Base-by-base conservation (phyloP, 2,888 invertebrate genomes). In the Volucella inanis region DNA sequence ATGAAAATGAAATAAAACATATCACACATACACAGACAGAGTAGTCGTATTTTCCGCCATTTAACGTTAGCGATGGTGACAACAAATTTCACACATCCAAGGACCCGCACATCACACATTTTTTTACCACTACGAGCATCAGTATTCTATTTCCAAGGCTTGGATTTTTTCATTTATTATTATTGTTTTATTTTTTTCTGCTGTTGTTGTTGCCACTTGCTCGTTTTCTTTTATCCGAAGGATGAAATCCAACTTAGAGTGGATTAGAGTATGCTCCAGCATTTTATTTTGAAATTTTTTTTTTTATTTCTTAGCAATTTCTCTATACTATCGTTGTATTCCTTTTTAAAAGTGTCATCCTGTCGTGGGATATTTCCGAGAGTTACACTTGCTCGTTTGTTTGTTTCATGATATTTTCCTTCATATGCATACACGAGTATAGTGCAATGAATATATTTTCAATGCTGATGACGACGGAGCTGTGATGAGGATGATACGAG, bases 41-140 rank as follows among this genome's bases (percentile, higher is more conserved):
- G 68, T 62, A 65, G 38, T 47, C 52, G 65, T 65, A 65, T 76
- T 83, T 78, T 74, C 79, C 79, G 65, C 59, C 57, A 75, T 55
- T 84, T 84, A 79, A 70, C 49, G 79, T 65, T 79, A 64, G 79
- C 68, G 55, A 79, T 70, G 70, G 70, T 71, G 74, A 75, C 70
- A 83, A 52, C 79, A 84, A 79, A 80, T 80, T 70, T 79, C 71
- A 71, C 84, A 84, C 80, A 76, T 76, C 79, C 80, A 79, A 79
- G 80, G 80, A 79, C 80, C 61, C 54, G 54, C 70, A 71, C 65
- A 64, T 74, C 79, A 79, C 70, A 70, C 71, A 84, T 54, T 84
- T 80, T 71, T 55, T 41, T 65, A 15, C 62, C 45, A 65, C 31
- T 6, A 31, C 31, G 31, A 31, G 31, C 31, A 31, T 31, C 31